Evolutionary conservation across 2,888 invertebrate species (phyloP), one percentile per base, ranked within the genome.

Genomic region (Drosophila limbata): DNA sequence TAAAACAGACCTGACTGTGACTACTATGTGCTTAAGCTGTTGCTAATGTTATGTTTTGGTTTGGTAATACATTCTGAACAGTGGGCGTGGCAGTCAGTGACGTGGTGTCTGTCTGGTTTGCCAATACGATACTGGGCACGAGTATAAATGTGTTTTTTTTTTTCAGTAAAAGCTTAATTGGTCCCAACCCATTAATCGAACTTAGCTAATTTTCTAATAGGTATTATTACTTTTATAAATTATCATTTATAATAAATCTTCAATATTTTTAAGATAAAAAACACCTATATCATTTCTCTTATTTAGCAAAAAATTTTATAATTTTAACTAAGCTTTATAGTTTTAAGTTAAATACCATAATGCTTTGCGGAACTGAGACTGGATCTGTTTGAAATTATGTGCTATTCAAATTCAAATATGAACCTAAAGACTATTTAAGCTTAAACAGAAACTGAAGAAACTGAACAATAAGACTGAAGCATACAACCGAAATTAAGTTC

Each of bases 61-160:
- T 50, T 21, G 45, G 28, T 25, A 39, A 63, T 21, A 50, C 44
- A 52, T 25, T 45, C 35, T 28, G 10, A 37, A 19, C 31, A n/a
- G 50, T 70, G 70, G 57, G 70, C 69, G 70, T 70, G 68, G 52
- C 62, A 42, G 15, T 21, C 53, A 25, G 33, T 45, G 62, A 62
- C 67, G 35, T 11, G 42, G 8, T 62, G 67, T 67, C 67, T 67
- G 53, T 39, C 68, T 28, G 47, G 31, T 63, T 40, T 19, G 31
- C 19, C 40, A 53, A 28, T 53, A 17, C 13, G 8, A 42, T 31
- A 13, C 19, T 31, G 17, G 8, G 6, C 25, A 25, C 25, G 25
- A 25, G 5, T 25, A 5, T 25, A 6, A 25, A 42, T 19, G 3
- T 11, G 3, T 11, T 28, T 47, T 47, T 19, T 19, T 19, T 8